These are phyloP conservation scores for Agrochola macilenta DNA, from an alignment of 2,888 invertebrate genomes.

Conservation along the genomic window DNA sequence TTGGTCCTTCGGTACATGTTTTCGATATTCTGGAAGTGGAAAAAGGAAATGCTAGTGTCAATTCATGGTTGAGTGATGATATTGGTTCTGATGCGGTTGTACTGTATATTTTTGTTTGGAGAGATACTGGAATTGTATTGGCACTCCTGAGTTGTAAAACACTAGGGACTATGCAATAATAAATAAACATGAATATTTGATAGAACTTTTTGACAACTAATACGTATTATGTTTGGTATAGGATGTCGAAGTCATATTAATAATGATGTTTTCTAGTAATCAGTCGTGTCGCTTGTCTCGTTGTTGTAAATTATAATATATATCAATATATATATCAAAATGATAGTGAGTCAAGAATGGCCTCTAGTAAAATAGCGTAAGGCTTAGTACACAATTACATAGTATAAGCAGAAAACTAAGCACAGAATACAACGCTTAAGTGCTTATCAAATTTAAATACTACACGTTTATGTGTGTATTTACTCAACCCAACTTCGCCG, in stretches of 20 bases:
- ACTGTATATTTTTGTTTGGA: background rate
- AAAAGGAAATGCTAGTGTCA: conserved; percentile 13
- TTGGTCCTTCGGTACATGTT: background rate
- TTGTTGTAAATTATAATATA: background rate
- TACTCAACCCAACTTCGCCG: background rate
- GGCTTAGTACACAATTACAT: background rate
- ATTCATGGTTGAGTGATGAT: conserved; percentile 17
- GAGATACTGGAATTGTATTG: conserved; percentile 14
- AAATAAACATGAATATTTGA: too few species aligned
- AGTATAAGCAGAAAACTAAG: background rate
- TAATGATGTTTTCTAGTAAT: background rate
- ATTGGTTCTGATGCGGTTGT: conserved; percentile 8
- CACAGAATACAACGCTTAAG: background rate
- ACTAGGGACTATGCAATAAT: background rate
- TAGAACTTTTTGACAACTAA: background rate
- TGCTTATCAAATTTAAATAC: background rate
- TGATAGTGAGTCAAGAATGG: background rate
- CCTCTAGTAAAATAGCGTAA: background rate
- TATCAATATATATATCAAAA: too few species aligned
- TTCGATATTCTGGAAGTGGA: background rate
- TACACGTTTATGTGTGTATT: background rate
- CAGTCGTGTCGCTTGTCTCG: background rate
- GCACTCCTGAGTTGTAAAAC: background rate
- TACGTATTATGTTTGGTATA: background rate
- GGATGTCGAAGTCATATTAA: background rate